phyloP scores from a whole-genome alignment of 2,888 invertebrate genomes.

The Drosophila colorata region DNA sequence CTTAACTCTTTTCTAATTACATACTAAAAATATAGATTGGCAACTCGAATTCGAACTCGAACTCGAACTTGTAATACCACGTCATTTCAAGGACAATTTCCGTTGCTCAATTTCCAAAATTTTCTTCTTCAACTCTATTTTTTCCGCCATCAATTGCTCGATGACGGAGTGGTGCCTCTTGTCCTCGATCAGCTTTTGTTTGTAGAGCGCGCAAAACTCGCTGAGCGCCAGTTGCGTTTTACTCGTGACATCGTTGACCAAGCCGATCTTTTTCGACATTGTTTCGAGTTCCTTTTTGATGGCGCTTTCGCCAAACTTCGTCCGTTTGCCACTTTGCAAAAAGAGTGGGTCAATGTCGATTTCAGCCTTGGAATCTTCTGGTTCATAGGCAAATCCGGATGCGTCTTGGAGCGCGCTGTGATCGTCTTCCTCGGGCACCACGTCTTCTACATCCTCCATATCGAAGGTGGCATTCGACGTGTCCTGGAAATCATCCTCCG shows the following conservation, averaged over 20 bases:
- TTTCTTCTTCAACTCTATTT: constrained; percentile 62
- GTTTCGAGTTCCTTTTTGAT: constrained; percentile 47
- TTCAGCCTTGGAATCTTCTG: constrained; percentile 55
- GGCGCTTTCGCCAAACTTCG: constrained; percentile 17
- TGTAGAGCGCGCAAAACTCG: constrained; percentile 62
- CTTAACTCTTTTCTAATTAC: constrained; percentile 28
- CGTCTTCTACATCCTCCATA: constrained; percentile 67
- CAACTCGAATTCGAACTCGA: background rate
- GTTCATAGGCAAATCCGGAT: constrained; percentile 58
- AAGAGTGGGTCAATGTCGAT: constrained; percentile 60
- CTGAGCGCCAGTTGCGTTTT: constrained; percentile 41
- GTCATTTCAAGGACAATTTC: constrained; percentile 60
- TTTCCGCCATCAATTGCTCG: constrained; percentile 64
- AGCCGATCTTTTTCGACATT: constrained; percentile 40
- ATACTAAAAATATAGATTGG: constrained; percentile 13
- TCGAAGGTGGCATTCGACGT: constrained; percentile 56
- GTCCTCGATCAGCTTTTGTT: constrained; percentile 64
- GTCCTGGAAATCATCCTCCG: constrained; percentile 66
- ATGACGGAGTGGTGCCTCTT: constrained; percentile 62
- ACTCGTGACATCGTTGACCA: constrained; percentile 40
- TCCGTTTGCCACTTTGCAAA: constrained; percentile 48
- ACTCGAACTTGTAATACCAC: background rate
- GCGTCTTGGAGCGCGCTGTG: constrained; percentile 46
- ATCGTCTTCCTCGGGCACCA: constrained; percentile 66
- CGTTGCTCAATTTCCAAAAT: constrained; percentile 64